Percentiles rank a stretch among this genome's conserved stretches.
Evolutionary conservation across 2,113 vertebrate genomes (phyloP).

Genomic region (Trogon melanurus): DNA sequence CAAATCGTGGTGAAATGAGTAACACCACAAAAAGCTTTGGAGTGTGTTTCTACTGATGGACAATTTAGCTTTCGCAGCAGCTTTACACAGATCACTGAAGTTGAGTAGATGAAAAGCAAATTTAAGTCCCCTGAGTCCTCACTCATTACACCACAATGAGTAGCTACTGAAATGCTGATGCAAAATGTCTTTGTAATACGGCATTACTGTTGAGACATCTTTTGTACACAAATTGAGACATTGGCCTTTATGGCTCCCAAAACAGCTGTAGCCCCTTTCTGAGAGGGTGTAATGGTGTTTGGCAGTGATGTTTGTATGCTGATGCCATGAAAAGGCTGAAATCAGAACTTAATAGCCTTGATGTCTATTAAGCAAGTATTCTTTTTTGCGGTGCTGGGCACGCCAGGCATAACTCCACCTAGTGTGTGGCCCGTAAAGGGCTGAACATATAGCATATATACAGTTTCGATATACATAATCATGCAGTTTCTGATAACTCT

Average conservation of each 20-base stretch:
- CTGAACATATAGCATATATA: too few relatives aligned
- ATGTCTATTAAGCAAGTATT: too few relatives aligned
- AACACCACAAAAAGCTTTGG: conserved; percentile 13
- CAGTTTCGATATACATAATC: too few relatives aligned
- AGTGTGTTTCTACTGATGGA: not conserved
- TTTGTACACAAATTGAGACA: not conserved
- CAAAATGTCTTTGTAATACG: not conserved
- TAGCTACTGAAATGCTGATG: not conserved
- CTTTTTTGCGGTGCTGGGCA: too few relatives aligned
- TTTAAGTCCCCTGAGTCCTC: not conserved
- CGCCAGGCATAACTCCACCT: too few relatives aligned
- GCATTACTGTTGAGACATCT: not conserved
- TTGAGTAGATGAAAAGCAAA: not conserved
- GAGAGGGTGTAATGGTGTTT: not conserved
- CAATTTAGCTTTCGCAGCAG: not conserved
- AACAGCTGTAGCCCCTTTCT: not conserved
- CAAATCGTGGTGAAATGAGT: not conserved
- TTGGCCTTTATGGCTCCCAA: not conserved
- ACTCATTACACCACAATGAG: not conserved
- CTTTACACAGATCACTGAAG: not conserved
- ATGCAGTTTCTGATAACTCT: too few relatives aligned
- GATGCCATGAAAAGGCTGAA: too few relatives aligned
- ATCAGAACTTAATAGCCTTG: too few relatives aligned
- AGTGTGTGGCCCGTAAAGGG: too few relatives aligned
- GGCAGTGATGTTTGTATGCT: too few relatives aligned